These are phyloP conservation scores for Fukomys damarensis DNA, from an alignment of 2,113 vertebrate species.

Conservation along the genomic window DNA sequence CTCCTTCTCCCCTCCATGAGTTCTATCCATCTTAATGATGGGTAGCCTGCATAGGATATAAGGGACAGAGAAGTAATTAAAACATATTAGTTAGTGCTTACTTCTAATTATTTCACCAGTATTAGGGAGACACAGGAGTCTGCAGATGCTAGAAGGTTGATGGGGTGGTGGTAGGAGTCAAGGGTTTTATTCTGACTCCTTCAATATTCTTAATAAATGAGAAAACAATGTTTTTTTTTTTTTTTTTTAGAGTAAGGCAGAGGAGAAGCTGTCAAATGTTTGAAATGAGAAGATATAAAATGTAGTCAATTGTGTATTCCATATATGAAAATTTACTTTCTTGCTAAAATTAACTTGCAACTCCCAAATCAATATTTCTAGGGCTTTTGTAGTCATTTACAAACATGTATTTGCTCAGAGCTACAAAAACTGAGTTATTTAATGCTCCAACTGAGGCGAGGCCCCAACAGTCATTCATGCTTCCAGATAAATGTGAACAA, in stretches of 20 bases:
- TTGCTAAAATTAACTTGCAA: neutral
- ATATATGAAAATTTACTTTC: neutral
- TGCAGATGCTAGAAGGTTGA: neutral
- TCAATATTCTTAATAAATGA: neutral
- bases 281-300: neutral
- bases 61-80: neutral
- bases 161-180: neutral
- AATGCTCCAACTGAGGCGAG: neutral
- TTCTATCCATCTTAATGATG: neutral
- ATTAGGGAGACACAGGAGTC: neutral
- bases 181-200: neutral
- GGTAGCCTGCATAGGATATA: neutral
- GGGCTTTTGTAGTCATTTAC: neutral
- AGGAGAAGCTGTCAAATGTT: neutral
- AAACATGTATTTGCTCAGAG: neutral
- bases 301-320: neutral
- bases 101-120: slow-evolving; percentile 7
- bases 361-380: neutral
- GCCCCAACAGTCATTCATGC: neutral
- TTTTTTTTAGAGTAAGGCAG: neutral
- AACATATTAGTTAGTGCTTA: neutral
- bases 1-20: neutral
- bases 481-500: neutral
- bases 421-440: neutral
- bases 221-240: neutral